A percentile compares a stretch with the other conserved stretches of the same genome.
Conservation (phyloP, 2,797 vertebrate species). For the Cynopterus sphinx region DNA sequence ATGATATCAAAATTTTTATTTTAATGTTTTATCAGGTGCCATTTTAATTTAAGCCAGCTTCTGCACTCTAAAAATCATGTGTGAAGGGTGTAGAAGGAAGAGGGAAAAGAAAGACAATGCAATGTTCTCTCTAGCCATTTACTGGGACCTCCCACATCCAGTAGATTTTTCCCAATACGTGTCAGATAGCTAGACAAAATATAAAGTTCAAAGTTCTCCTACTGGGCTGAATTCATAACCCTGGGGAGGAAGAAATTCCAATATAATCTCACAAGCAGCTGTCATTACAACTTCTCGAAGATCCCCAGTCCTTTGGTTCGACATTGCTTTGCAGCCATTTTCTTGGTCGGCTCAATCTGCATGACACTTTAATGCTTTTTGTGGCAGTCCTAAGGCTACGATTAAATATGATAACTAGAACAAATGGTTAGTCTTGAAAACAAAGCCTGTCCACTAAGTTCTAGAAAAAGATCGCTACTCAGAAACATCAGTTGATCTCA, state of each 20-base stretch:
- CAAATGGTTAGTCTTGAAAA: conserved; percentile 35
- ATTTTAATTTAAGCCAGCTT: background rate
- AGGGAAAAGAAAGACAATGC: background rate
- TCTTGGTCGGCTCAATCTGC: background rate
- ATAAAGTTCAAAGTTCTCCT: background rate
- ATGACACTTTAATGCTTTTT: background rate
- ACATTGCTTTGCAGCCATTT: background rate
- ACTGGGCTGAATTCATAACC: background rate
- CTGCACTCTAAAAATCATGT: background rate
- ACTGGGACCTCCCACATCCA: too few species aligned
- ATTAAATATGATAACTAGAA: background rate
- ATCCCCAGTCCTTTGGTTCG: background rate
- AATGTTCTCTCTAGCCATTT: background rate
- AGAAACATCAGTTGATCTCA: background rate
- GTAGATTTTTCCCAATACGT: background rate
- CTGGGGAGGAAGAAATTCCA: background rate
- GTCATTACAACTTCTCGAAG: background rate
- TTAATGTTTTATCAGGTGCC: background rate
- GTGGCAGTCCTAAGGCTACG: background rate
- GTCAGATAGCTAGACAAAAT: background rate
- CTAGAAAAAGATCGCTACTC: background rate
- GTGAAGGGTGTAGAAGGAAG: background rate
- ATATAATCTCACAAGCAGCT: background rate
- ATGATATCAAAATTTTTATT: background rate
- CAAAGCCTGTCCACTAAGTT: background rate